Evolutionary conservation across 1,140 invertebrate genomes (phyloP).

Genomic region (Drosophila funebris): DNA sequence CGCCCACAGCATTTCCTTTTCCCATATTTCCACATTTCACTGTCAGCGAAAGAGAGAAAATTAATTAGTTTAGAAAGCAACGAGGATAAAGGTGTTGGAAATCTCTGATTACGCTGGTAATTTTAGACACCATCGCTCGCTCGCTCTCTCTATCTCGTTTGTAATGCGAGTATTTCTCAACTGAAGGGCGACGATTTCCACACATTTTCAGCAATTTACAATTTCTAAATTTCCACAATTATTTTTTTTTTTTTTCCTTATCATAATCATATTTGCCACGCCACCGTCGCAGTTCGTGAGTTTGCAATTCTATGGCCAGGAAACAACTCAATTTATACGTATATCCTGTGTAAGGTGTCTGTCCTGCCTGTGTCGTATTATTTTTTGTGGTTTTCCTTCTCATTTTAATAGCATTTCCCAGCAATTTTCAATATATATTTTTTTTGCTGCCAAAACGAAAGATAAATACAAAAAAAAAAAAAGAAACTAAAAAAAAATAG

Average conservation of each 20-base stretch:
- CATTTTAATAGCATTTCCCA: constrained; percentile 33
- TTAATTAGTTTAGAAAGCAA: constrained; percentile 60
- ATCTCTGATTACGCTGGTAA: constrained; percentile 75
- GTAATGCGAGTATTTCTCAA: constrained; percentile 64
- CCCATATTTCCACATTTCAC: constrained; percentile 12
- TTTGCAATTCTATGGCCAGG: constrained; percentile 56
- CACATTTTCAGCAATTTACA: constrained; percentile 21
- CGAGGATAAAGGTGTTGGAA: constrained; percentile 70
- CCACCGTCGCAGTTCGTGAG: constrained; percentile 44
- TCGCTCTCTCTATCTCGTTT: neutral
- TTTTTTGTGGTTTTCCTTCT: constrained; percentile 66
- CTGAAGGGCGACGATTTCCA: constrained; percentile 10
- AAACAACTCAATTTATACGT: constrained; percentile 72
- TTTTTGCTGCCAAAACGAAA: too few species aligned
- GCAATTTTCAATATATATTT: constrained; percentile 42
- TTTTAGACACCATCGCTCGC: constrained; percentile 46
- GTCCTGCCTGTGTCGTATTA: constrained; percentile 1
- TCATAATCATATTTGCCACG: constrained; percentile 80
- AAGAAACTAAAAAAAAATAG: neutral
- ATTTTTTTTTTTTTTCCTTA: constrained; percentile 42
- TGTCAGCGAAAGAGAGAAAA: constrained; percentile 30
- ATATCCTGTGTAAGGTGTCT: constrained; percentile 63
- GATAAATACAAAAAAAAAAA: neutral
- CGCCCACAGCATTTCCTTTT: constrained; percentile 58
- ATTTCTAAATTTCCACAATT: neutral